Percentiles rank a stretch among this genome's conserved stretches.
phyloP scores from a whole-genome alignment of 1,140 invertebrate species.

The Chironomus tepperi region DNA sequence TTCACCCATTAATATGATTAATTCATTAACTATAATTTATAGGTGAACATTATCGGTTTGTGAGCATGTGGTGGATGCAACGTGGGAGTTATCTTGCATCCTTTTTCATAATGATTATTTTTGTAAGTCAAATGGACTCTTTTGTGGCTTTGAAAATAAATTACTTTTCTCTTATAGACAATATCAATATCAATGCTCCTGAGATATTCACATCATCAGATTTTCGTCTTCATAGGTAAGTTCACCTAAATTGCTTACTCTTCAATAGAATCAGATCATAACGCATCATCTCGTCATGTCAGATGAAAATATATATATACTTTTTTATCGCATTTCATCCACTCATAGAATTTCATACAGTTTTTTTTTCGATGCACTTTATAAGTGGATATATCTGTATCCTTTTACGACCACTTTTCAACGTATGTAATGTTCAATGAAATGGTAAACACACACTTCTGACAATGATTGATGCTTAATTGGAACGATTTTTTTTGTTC shows the following conservation, averaged over 20 bases:
- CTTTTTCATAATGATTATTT: constrained; percentile 94
- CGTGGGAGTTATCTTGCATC: constrained; percentile 87
- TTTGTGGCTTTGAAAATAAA: constrained; percentile 23
- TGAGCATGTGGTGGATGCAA: constrained; percentile 95
- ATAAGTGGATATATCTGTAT: neutral
- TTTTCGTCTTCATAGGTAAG: constrained; percentile 96
- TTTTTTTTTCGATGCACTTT: constrained; percentile 18
- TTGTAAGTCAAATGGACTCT: constrained; percentile 66
- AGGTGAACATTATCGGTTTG: constrained; percentile 97
- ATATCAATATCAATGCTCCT: constrained; percentile 96
- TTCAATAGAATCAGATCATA: no score
- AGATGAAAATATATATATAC: no score
- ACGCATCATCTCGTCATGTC: no score
- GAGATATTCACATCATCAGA: constrained; percentile 97
- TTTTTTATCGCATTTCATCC: no score
- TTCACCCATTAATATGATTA: neutral
- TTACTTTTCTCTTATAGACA: constrained; percentile 67
- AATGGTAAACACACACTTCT: neutral
- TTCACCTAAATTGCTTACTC: no score
- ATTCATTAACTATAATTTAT: constrained; percentile 59
- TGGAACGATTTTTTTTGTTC: neutral
- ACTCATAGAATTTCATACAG: no score
- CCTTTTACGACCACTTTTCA: neutral
- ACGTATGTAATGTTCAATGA: constrained; percentile 6
- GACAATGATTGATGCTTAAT: constrained; percentile 24